Evolutionary conservation across 2,888 invertebrate genomes (phyloP).

Genomic region (Volucella bombylans): DNA sequence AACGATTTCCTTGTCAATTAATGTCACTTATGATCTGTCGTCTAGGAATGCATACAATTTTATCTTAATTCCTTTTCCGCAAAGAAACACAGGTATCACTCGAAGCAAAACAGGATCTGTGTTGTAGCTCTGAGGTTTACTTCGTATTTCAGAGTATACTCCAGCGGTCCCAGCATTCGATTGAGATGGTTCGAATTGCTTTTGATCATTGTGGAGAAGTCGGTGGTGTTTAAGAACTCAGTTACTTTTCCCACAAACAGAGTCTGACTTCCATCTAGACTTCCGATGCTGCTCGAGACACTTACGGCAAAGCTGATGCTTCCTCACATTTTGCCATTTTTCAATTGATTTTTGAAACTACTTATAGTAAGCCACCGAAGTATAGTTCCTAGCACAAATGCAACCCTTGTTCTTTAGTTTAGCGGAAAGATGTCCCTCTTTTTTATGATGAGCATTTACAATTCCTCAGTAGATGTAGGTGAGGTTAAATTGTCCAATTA

Average conservation of each 20-base stretch:
- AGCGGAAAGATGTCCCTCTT: background rate
- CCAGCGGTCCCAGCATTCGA: background rate
- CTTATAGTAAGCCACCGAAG: constrained; percentile 10
- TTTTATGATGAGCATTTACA: background rate
- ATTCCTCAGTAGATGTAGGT: too few species aligned
- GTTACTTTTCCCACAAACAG: constrained; percentile 28
- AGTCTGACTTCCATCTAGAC: background rate
- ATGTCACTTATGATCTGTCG: too few species aligned
- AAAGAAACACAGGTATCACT: background rate
- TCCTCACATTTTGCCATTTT: too few species aligned
- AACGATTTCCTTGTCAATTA: too few species aligned
- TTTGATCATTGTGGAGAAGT: background rate
- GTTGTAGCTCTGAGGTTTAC: background rate
- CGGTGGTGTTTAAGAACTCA: constrained; percentile 28
- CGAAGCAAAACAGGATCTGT: background rate
- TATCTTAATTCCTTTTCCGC: background rate
- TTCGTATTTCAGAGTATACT: background rate
- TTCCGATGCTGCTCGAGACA: too few species aligned
- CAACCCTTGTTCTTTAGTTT: constrained; percentile 9
- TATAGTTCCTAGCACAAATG: constrained; percentile 18
- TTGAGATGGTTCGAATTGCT: background rate
- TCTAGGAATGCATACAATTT: too few species aligned
- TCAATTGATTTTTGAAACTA: background rate
- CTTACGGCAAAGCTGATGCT: too few species aligned
- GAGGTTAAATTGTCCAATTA: constrained; percentile 54